phyloP scores from a whole-genome alignment of 1,140 invertebrate species.

The Lepidotrigona ventralis region DNA sequence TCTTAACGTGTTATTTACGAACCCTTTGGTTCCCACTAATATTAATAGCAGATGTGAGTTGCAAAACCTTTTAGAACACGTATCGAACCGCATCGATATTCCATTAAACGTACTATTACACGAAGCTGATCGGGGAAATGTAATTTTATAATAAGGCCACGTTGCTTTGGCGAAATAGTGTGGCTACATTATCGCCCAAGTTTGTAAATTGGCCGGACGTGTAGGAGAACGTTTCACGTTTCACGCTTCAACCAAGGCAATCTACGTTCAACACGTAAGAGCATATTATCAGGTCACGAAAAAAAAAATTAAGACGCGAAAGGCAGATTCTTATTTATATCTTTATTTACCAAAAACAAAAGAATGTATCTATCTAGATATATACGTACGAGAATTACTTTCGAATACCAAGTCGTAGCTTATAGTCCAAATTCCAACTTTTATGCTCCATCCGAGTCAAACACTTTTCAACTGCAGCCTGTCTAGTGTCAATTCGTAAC shows the following conservation, averaged over 20 bases:
- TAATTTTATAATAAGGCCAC: constrained; percentile 38
- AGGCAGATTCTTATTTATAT: too few relatives aligned
- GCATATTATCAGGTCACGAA: too few relatives aligned
- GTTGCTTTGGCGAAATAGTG: background rate
- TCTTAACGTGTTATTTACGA: constrained; percentile 46
- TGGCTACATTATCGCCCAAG: background rate
- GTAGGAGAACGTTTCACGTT: background rate
- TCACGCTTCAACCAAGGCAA: background rate
- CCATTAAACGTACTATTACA: constrained; percentile 30
- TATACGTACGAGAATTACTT: background rate
- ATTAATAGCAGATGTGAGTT: constrained; percentile 46
- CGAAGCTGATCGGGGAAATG: constrained; percentile 25
- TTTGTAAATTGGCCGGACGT: constrained; percentile 4
- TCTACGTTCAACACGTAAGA: background rate
- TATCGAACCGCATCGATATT: constrained; percentile 28
- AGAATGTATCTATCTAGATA: too few relatives aligned
- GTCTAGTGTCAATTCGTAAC: background rate
- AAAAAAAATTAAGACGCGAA: too few relatives aligned
- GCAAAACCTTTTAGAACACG: constrained; percentile 42
- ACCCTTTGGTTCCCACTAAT: constrained; percentile 45
- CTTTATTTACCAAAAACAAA: too few relatives aligned
- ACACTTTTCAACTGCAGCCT: background rate
- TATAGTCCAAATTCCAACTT: background rate
- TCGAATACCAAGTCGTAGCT: background rate
- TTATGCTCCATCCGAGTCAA: background rate